Evolutionary conservation across 2,888 invertebrate genomes (phyloP).

Genomic region (Apamea anceps): DNA sequence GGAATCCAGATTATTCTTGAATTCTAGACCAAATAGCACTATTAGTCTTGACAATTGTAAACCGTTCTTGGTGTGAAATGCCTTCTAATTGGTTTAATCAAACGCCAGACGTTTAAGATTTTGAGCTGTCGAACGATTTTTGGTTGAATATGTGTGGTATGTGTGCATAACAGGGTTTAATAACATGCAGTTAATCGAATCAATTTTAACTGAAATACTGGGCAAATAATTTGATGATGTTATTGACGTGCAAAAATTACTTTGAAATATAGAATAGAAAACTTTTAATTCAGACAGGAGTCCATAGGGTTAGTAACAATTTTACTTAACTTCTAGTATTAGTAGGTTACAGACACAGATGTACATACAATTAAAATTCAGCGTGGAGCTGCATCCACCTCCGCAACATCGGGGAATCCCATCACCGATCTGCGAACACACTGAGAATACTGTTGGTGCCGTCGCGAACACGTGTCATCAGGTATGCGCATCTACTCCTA

Average conservation of each 20-base stretch:
- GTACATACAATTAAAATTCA: no score
- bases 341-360: no score
- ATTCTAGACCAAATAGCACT: constrained; percentile 6
- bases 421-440: no score
- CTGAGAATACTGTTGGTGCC: no score
- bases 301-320: no score
- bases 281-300: no score
- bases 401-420: no score
- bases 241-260: neutral
- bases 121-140: constrained; percentile 6
- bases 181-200: constrained; percentile 16
- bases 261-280: neutral
- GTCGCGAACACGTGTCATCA: no score
- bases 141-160: neutral
- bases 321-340: no score
- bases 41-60: constrained; percentile 18
- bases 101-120: constrained; percentile 15
- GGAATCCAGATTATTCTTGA: constrained; percentile 3
- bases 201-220: neutral
- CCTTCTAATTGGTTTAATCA: constrained; percentile 48
- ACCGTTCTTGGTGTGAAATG: constrained; percentile 26
- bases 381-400: no score
- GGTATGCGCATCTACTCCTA: no score
- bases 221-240: neutral
- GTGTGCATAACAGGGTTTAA: constrained; percentile 9